A percentile compares a stretch with the other conserved stretches of the same genome.
Conservation (phyloP, 2,888 invertebrate species). For the Caenorhabditis sp. region DNA sequence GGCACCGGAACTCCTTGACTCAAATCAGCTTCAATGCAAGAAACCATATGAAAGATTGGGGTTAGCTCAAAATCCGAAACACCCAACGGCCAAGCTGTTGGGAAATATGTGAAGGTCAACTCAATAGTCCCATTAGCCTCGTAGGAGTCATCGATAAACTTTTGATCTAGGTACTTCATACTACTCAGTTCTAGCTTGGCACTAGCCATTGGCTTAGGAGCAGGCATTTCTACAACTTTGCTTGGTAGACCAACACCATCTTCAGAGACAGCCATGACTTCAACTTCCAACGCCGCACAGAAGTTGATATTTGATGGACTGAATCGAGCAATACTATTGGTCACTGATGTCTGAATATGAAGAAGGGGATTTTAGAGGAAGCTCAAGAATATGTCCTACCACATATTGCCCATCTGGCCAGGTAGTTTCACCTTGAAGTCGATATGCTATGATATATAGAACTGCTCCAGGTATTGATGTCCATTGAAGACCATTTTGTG, state of each 20-base stretch:
- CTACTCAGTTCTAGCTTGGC: slow-evolving; percentile 17
- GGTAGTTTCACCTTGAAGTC: slow-evolving; percentile 10
- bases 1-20: slow-evolving; percentile 58
- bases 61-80: slow-evolving; percentile 56
- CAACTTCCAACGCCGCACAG: slow-evolving; percentile 23
- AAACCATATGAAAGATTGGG: slow-evolving; percentile 64
- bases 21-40: slow-evolving; percentile 59
- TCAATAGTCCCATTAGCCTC: slow-evolving; percentile 58
- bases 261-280: slow-evolving; percentile 22
- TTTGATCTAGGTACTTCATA: not conserved
- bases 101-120: slow-evolving; percentile 47
- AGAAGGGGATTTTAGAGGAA: no score
- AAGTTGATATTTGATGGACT: slow-evolving; percentile 14
- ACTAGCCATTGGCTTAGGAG: slow-evolving; percentile 30
- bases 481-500: slow-evolving; percentile 29
- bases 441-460: slow-evolving; percentile 32
- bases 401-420: slow-evolving; percentile 10
- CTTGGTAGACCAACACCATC: slow-evolving; percentile 28
- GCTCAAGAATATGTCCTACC: slow-evolving; percentile 2
- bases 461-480: slow-evolving; percentile 36
- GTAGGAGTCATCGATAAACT: slow-evolving; percentile 46
- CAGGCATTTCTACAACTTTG: slow-evolving; percentile 15
- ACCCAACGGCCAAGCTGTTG: slow-evolving; percentile 63
- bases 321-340: slow-evolving; percentile 12
- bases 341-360: slow-evolving; percentile 11